Percentiles rank a stretch among this genome's conserved stretches.
Conservation (phyloP, 2,797 vertebrate species). For the Girardinus metallicus region DNA sequence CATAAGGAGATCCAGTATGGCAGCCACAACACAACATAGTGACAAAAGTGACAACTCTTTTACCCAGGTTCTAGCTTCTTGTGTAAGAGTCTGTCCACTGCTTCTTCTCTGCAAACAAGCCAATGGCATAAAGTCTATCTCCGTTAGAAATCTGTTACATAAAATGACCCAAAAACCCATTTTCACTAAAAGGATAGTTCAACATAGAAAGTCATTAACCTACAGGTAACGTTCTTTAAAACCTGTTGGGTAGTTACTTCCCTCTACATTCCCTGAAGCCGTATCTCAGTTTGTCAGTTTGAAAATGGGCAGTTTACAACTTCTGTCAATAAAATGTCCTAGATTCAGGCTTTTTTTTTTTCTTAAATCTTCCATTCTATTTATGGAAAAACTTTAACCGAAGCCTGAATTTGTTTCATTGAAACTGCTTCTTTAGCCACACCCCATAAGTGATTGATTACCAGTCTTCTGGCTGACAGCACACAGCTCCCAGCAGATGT, state of each 20-base stretch:
- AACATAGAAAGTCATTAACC: constrained; percentile 75
- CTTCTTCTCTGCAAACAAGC: constrained; percentile 51
- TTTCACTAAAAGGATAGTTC: constrained; percentile 68
- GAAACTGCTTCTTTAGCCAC: constrained; percentile 64
- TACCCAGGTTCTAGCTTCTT: constrained; percentile 34
- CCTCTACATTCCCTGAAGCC: constrained; percentile 51
- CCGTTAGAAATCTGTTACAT: constrained; percentile 60
- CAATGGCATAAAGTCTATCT: constrained; percentile 52
- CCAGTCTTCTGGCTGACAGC: constrained; percentile 64
- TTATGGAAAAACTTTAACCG: constrained; percentile 19
- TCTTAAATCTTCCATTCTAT: constrained; percentile 6
- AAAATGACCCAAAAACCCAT: constrained; percentile 80
- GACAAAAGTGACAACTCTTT: constrained; percentile 35
- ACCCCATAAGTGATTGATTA: constrained; percentile 74
- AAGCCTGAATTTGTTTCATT: constrained; percentile 32
- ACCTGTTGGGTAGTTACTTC: constrained; percentile 40
- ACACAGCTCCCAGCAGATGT: constrained; percentile 74
- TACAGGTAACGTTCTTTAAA: constrained; percentile 74
- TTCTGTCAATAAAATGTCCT: constrained; percentile 64
- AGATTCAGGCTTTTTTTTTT: constrained; percentile 49
- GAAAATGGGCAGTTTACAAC: constrained; percentile 54
- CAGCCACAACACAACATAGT: constrained; percentile 52
- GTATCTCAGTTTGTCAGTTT: constrained; percentile 52
- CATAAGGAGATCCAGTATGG: constrained; percentile 41
- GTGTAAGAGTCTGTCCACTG: constrained; percentile 29